Evolutionary conservation across 2,113 vertebrate species (phyloP).

Genomic region (Ceyx margarethae): DNA sequence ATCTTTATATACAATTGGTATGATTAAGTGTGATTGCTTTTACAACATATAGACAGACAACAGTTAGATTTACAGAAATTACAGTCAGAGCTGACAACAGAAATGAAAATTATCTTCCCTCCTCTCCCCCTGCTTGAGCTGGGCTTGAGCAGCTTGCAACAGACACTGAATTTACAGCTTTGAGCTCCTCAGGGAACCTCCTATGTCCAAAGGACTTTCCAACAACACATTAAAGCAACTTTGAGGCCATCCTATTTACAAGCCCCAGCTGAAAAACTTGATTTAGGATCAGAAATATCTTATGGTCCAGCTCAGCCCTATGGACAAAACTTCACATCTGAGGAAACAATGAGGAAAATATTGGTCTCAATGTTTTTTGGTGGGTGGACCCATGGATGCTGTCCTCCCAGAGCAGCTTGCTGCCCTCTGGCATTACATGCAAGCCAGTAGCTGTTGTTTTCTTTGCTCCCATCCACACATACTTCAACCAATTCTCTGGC

Average conservation of each 20-base stretch:
- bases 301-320: background rate
- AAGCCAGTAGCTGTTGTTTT: background rate
- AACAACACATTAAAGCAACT: background rate
- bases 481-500: background rate
- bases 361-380: background rate
- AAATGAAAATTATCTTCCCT: background rate
- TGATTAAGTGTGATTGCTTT: background rate
- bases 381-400: background rate
- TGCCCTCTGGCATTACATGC: background rate
- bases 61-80: background rate
- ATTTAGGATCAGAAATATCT: background rate
- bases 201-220: background rate
- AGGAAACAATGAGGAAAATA: background rate
- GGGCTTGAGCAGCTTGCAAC: background rate
- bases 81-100: background rate
- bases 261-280: background rate
- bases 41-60: background rate
- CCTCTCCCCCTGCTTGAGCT: background rate
- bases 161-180: background rate
- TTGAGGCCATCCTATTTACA: background rate
- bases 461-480: background rate
- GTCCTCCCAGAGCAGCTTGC: background rate
- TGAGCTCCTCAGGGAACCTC: background rate
- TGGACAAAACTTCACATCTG: rapidly evolving
- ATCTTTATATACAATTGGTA: background rate